These are phyloP conservation scores for Carterocephalus palaemon DNA, from an alignment of 2,888 invertebrate genomes.

Conservation along the genomic window DNA sequence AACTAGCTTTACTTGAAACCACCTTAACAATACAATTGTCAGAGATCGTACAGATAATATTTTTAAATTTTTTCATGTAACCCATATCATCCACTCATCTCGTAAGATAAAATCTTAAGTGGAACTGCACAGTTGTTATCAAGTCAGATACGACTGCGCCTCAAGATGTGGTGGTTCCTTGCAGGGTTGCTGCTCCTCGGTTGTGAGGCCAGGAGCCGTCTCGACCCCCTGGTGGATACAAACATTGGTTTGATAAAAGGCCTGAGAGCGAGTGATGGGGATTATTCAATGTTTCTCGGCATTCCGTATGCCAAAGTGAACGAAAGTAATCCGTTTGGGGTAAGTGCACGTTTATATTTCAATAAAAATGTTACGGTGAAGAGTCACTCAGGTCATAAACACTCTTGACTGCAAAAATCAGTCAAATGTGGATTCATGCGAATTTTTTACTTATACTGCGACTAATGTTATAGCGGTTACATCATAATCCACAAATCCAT, in stretches of 20 bases:
- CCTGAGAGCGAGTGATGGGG: constrained; percentile 40
- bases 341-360: too few species aligned
- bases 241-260: constrained; percentile 42
- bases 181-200: not conserved
- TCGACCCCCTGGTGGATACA: constrained; percentile 17
- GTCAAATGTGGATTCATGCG: too few species aligned
- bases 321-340: constrained; percentile 46
- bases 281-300: constrained; percentile 50
- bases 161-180: constrained; percentile 16
- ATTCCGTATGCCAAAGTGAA: constrained; percentile 49
- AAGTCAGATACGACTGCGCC: not conserved
- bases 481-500: too few species aligned
- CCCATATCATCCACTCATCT: not conserved
- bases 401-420: too few species aligned
- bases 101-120: constrained; percentile 5
- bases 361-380: too few species aligned
- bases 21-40: too few species aligned
- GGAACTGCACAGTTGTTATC: not conserved
- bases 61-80: too few species aligned
- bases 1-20: too few species aligned
- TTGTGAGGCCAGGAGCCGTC: constrained; percentile 13
- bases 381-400: too few species aligned
- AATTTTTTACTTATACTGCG: too few species aligned
- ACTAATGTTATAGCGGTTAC: too few species aligned
- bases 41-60: too few species aligned